Evolutionary conservation across 2,888 invertebrate genomes (phyloP).

Genomic region (Epiperipatus broadwayi): DNA sequence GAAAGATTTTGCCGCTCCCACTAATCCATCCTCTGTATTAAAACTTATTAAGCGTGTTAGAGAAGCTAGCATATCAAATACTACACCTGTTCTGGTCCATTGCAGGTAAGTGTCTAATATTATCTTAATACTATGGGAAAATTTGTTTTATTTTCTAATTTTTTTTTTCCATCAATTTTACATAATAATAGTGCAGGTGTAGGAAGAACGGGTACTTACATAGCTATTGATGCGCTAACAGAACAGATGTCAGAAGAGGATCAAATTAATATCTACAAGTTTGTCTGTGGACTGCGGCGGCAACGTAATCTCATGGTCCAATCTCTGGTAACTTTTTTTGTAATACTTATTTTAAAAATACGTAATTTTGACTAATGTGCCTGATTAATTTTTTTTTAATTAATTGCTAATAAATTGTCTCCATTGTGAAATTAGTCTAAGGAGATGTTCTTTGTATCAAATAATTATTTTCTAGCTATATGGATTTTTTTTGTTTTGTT

Average conservation of each 20-base stretch:
- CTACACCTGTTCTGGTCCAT: constrained; percentile 67
- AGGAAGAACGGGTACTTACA: constrained; percentile 18
- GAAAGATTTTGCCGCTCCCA: constrained; percentile 90
- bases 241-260: constrained; percentile 17
- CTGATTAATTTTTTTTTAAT: no score
- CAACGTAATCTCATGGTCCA: constrained; percentile 18
- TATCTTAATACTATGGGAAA: no score
- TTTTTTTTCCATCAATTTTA: no score
- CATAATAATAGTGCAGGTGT: constrained; percentile 19
- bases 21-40: constrained; percentile 74
- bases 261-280: constrained; percentile 17
- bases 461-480: no score
- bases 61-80: constrained; percentile 57
- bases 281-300: constrained; percentile 17
- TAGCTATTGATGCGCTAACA: constrained; percentile 17
- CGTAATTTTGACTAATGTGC: no score
- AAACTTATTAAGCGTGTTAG: constrained; percentile 74
- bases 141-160: no score
- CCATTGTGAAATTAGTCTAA: no score
- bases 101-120: constrained; percentile 47
- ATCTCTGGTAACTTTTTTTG: constrained; percentile 14
- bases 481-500: no score
- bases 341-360: no score
- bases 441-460: no score
- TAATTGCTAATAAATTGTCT: no score